These are phyloP conservation scores for Drosophila seguyi DNA, from an alignment of 1,140 invertebrate species.

Conservation along the genomic window DNA sequence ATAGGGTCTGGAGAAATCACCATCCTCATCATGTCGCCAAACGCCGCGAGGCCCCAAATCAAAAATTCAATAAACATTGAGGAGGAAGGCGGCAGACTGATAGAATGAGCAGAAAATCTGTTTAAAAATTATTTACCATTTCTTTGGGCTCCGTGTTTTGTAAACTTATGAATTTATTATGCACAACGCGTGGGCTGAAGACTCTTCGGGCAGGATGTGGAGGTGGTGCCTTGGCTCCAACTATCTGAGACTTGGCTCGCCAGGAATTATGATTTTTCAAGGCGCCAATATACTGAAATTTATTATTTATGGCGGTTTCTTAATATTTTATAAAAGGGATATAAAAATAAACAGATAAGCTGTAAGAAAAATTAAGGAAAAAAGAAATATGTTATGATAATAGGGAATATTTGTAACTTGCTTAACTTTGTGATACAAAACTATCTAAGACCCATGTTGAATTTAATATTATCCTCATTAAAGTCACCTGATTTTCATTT, in stretches of 20 bases:
- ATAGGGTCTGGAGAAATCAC: conserved; percentile 5
- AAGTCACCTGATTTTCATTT: neutral
- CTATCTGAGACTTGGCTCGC: conserved; percentile 6
- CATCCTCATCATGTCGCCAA: conserved; percentile 7
- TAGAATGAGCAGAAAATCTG: conserved; percentile 45
- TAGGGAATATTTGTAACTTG: no score
- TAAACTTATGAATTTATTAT: conserved; percentile 37
- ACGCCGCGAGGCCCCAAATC: conserved; percentile 25
- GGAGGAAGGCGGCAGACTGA: neutral
- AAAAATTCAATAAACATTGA: conserved; percentile 49
- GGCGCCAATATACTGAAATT: conserved; percentile 6
- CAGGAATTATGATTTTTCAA: conserved; percentile 4
- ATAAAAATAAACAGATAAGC: neutral
- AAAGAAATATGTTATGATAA: no score
- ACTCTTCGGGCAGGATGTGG: neutral
- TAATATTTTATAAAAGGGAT: neutral
- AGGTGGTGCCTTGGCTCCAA: neutral
- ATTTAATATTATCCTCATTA: no score
- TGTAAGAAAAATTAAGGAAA: neutral
- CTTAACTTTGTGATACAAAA: neutral
- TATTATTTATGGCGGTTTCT: neutral
- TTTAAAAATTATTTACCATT: conserved; percentile 50
- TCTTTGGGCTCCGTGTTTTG: conserved; percentile 3
- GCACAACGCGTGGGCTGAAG: conserved; percentile 25
- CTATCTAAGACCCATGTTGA: neutral